phyloP scores from a whole-genome alignment of 1,140 invertebrate species.

The Carposina sasakii region DNA sequence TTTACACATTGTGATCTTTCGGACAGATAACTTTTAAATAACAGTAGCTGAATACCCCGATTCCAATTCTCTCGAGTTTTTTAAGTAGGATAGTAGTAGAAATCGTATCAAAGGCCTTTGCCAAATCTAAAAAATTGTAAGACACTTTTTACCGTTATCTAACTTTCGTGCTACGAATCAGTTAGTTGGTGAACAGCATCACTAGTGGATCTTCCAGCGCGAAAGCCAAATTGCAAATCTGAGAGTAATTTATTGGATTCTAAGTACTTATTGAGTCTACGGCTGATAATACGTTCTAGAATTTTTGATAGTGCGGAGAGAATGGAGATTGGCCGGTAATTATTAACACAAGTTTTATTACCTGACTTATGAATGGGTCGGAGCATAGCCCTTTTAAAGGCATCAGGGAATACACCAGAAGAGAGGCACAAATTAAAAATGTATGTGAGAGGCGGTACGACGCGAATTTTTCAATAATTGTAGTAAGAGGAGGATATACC shows the following conservation, averaged over 20 bases:
- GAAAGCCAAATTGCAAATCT: conserved; percentile 12
- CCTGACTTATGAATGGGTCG: conserved; percentile 6
- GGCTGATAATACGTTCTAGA: conserved; percentile 10
- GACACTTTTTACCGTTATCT: conserved; percentile 17
- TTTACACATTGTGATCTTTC: conserved; percentile 8
- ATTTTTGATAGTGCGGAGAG: conserved; percentile 10
- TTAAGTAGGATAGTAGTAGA: conserved; percentile 18
- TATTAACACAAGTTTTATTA: neutral
- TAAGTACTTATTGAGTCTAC: conserved; percentile 1
- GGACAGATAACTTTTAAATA: conserved; percentile 5
- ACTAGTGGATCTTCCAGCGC: neutral
- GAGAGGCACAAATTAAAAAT: conserved; percentile 1
- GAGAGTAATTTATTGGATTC: too few relatives aligned
- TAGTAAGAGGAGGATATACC: neutral
- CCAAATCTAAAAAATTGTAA: conserved; percentile 26
- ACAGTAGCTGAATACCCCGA: conserved; percentile 13
- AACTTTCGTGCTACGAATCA: conserved; percentile 4
- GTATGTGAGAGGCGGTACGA: neutral
- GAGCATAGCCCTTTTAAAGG: conserved; percentile 5
- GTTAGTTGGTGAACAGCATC: conserved; percentile 4
- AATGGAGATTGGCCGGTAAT: conserved; percentile 13
- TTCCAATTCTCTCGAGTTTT: conserved; percentile 20
- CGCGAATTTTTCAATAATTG: neutral
- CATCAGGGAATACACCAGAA: conserved; percentile 1
- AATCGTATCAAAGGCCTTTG: conserved; percentile 32